Evolutionary conservation across 2,888 invertebrate genomes (phyloP).

Genomic region (Ferdinandea cuprea): DNA sequence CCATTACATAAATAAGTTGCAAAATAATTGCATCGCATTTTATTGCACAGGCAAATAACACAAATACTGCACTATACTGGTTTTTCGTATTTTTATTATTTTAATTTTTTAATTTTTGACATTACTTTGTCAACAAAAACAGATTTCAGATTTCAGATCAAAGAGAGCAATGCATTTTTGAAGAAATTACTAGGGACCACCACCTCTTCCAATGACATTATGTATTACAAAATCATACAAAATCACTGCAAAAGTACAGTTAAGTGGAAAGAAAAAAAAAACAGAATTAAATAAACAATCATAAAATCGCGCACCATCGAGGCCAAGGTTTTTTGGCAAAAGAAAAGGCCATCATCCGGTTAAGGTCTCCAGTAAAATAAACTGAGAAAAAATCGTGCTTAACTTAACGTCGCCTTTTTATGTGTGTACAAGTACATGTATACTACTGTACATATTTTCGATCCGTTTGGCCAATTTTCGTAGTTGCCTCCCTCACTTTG

Average conservation of each 20-base stretch:
- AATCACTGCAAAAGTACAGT: slow-evolving; percentile 26
- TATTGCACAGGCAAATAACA: slow-evolving; percentile 14
- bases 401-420: slow-evolving; percentile 46
- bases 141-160: too few relatives aligned
- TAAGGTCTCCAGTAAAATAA: slow-evolving; percentile 45
- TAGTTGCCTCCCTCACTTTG: background rate
- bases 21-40: slow-evolving; percentile 53
- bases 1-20: slow-evolving; percentile 27
- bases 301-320: slow-evolving; percentile 52
- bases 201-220: slow-evolving; percentile 1
- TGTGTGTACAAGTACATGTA: too few relatives aligned
- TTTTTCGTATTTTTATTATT: slow-evolving; percentile 8
- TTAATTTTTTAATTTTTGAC: background rate
- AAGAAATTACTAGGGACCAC: background rate
- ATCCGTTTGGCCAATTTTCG: slow-evolving; percentile 27
- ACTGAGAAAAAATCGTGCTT: slow-evolving; percentile 26
- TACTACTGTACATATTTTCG: too few relatives aligned
- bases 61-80: slow-evolving; percentile 14
- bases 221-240: background rate
- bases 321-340: slow-evolving; percentile 66
- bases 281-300: slow-evolving; percentile 18
- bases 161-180: slow-evolving; percentile 4
- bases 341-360: slow-evolving; percentile 66
- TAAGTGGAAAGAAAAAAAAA: slow-evolving; percentile 4
- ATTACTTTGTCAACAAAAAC: too few relatives aligned